Conservation (phyloP, 2,113 vertebrate species). For the Axis porcinus region DNA sequence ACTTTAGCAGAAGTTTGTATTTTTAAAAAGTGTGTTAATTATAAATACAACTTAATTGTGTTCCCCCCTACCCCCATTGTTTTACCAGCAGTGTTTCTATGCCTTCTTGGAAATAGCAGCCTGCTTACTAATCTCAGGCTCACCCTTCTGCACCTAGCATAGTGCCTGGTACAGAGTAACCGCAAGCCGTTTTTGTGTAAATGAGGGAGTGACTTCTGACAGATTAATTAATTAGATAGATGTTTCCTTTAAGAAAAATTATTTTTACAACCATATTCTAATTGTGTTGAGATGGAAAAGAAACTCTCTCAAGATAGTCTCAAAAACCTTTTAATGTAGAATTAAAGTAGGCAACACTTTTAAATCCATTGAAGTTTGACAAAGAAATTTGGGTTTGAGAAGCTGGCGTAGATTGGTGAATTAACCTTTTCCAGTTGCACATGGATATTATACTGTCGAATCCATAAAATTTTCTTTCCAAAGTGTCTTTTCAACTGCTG, state of each 20-base stretch:
- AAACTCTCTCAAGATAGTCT: neutral
- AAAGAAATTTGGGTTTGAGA: neutral
- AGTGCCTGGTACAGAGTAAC: neutral
- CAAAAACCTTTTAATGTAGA: neutral
- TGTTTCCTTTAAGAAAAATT: neutral
- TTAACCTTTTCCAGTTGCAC: neutral
- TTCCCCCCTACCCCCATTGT: neutral
- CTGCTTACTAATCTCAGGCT: neutral
- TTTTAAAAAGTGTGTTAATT: neutral
- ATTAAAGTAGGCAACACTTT: neutral
- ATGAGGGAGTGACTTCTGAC: neutral
- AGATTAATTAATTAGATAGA: neutral
- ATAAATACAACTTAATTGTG: neutral
- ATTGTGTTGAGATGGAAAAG: neutral
- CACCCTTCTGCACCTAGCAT: neutral
- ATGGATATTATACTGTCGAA: neutral
- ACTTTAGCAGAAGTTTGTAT: neutral
- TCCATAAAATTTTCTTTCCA: neutral
- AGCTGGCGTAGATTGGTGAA: neutral
- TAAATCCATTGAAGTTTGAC: neutral
- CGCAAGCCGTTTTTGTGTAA: neutral
- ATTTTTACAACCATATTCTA: neutral
- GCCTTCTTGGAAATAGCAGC: neutral
- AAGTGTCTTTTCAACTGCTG: neutral
- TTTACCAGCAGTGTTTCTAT: neutral